These are phyloP conservation scores for Tenthredo mesomela DNA, from an alignment of 2,888 invertebrate genomes.

Conservation along the genomic window DNA sequence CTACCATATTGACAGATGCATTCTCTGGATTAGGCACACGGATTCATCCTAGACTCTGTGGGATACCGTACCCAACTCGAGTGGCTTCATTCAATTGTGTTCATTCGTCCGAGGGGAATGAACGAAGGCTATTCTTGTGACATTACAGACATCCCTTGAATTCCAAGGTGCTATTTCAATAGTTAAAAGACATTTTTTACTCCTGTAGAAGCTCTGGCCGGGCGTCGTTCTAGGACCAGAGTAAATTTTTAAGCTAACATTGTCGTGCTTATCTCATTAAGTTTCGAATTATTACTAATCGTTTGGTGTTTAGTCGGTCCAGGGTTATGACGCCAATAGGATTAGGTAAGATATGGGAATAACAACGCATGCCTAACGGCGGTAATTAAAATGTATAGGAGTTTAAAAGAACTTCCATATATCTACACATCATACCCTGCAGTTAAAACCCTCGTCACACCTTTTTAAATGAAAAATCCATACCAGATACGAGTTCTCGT, in stretches of 20 bases:
- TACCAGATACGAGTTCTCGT: background rate
- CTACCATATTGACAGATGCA: background rate
- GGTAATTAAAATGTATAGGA: background rate
- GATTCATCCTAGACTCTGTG: background rate
- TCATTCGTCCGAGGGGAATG: conserved; percentile 34
- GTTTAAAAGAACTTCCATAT: background rate
- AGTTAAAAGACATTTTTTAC: background rate
- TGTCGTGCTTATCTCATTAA: background rate
- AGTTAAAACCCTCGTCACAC: background rate
- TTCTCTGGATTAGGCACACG: background rate
- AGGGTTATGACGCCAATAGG: background rate
- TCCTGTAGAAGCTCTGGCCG: background rate
- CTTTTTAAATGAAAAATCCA: background rate
- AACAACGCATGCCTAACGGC: background rate
- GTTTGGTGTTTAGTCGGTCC: background rate
- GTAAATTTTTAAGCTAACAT: background rate
- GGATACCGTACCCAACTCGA: background rate
- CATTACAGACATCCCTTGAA: conserved; percentile 34
- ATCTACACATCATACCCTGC: background rate
- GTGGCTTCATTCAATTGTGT: conserved; percentile 37
- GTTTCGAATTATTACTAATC: conserved; percentile 12
- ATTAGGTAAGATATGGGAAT: conserved; percentile 10
- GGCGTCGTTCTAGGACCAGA: background rate
- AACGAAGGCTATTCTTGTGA: conserved; percentile 41
- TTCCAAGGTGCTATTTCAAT: conserved; percentile 15